phyloP scores from a whole-genome alignment of 1,140 invertebrate species.

The Drosophila lini region DNA sequence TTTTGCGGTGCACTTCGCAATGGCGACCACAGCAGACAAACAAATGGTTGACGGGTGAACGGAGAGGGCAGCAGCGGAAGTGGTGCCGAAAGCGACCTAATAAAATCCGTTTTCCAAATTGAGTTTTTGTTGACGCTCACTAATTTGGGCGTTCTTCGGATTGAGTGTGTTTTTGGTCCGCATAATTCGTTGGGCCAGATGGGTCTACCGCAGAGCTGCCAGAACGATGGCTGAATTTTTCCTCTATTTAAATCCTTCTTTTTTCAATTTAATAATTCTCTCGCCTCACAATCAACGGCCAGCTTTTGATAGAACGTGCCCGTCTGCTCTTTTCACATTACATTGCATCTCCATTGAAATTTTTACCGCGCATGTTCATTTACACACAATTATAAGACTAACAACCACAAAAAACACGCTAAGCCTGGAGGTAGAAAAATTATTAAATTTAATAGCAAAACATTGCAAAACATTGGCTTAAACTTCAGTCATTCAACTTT shows the following conservation, averaged over 20 bases:
- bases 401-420: conserved; percentile 19
- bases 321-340: background rate
- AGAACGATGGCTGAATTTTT: background rate
- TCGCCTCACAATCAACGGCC: conserved; percentile 14
- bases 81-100: conserved; percentile 26
- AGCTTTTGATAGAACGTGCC: conserved; percentile 29
- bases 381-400: conserved; percentile 62
- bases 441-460: conserved; percentile 66
- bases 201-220: background rate
- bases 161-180: conserved; percentile 26
- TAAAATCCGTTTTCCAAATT: conserved; percentile 48
- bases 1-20: conserved; percentile 44
- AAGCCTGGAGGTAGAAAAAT: conserved; percentile 29
- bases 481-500: background rate
- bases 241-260: background rate
- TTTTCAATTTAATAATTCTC: conserved; percentile 1
- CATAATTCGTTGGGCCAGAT: conserved; percentile 3
- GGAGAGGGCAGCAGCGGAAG: background rate
- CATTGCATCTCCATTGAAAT: conserved; percentile 33
- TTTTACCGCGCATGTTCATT: conserved; percentile 52
- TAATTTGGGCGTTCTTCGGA: conserved; percentile 24
- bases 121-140: conserved; percentile 48
- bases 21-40: conserved; percentile 51
- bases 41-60: conserved; percentile 38
- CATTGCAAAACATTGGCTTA: background rate